These are phyloP conservation scores for Kryphioiulus occultus DNA, from an alignment of 2,888 invertebrate genomes.

Conservation along the genomic window DNA sequence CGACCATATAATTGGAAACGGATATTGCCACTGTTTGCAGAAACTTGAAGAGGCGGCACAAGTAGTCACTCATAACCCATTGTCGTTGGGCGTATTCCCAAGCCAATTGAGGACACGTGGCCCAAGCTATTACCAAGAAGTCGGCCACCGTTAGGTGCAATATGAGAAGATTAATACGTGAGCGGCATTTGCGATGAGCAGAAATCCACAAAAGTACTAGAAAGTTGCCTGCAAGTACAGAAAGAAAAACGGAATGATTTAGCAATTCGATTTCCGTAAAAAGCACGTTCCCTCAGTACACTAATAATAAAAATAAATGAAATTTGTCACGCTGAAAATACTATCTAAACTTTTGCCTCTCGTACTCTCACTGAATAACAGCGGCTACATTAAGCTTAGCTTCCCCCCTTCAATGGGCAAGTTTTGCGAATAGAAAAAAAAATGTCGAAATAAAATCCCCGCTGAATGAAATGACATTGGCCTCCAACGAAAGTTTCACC, in stretches of 20 bases:
- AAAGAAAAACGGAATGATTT: background rate
- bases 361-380: too few relatives aligned
- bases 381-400: too few relatives aligned
- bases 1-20: constrained; percentile 61
- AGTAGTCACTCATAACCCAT: constrained; percentile 60
- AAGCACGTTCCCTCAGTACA: background rate
- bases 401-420: too few relatives aligned
- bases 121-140: constrained; percentile 60
- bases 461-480: too few relatives aligned
- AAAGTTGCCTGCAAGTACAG: constrained; percentile 56
- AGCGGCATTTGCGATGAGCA: constrained; percentile 58
- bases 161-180: constrained; percentile 61
- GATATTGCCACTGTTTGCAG: constrained; percentile 61
- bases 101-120: constrained; percentile 60
- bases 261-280: background rate
- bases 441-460: too few relatives aligned
- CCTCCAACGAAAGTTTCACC: too few relatives aligned
- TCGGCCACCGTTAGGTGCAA: constrained; percentile 61
- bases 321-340: background rate
- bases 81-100: constrained; percentile 60
- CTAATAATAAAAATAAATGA: background rate
- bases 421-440: too few relatives aligned
- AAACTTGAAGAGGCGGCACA: constrained; percentile 62
- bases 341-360: background rate
- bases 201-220: constrained; percentile 60